These are phyloP conservation scores for Coregonus sp. DNA, from an alignment of 2,797 vertebrate genomes.

Conservation along the genomic window DNA sequence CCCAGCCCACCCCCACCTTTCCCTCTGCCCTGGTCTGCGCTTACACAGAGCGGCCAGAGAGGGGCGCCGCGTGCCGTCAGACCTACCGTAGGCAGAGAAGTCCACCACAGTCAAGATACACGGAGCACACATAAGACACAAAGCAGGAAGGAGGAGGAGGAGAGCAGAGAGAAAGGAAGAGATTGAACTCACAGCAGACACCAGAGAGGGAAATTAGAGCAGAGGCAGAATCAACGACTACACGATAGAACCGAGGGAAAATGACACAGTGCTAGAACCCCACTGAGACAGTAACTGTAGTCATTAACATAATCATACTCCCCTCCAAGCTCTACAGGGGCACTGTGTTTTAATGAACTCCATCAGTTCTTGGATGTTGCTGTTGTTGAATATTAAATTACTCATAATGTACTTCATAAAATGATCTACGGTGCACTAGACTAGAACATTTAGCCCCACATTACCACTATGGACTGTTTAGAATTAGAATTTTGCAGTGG, in stretches of 20 bases:
- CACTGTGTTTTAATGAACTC: constrained; percentile 21
- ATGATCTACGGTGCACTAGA: constrained; percentile 41
- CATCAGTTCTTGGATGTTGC: constrained; percentile 23
- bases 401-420: constrained; percentile 22
- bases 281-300: constrained; percentile 11
- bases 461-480: not conserved
- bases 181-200: constrained; percentile 82
- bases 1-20: constrained; percentile 45
- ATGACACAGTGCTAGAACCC: constrained; percentile 62
- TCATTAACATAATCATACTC: constrained; percentile 56
- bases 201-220: constrained; percentile 74
- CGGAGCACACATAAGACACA: constrained; percentile 80
- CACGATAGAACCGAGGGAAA: constrained; percentile 64
- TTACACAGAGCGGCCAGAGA: constrained; percentile 77
- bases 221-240: constrained; percentile 66
- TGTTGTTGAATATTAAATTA: constrained; percentile 12
- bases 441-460: constrained; percentile 13
- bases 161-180: constrained; percentile 80
- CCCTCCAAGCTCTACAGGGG: constrained; percentile 22
- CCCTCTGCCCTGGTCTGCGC: constrained; percentile 66
- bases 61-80: constrained; percentile 73
- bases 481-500: constrained; percentile 28
- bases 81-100: constrained; percentile 84
- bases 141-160: constrained; percentile 70
- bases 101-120: constrained; percentile 82